These are phyloP conservation scores for Trilocha varians DNA, from an alignment of 2,888 invertebrate genomes.

Conservation along the genomic window DNA sequence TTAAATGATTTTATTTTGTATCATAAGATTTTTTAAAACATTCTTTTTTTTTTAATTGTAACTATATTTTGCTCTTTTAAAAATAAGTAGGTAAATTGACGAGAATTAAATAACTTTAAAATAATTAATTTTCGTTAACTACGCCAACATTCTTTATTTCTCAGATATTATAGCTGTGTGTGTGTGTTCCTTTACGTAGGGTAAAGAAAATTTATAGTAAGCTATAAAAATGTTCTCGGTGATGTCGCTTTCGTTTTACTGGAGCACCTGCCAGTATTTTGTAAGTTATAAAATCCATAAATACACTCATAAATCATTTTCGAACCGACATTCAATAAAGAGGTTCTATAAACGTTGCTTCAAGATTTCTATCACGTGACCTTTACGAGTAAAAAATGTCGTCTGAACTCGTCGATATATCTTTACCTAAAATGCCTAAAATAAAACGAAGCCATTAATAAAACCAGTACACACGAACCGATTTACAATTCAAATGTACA, in stretches of 20 bases:
- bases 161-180: no score
- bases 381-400: no score
- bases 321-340: background rate
- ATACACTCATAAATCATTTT: background rate
- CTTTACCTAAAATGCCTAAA: background rate
- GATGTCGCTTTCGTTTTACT: conserved; percentile 22
- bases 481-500: conserved; percentile 55
- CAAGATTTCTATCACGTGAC: background rate
- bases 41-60: no score
- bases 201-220: conserved; percentile 46
- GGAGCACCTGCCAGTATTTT: background rate
- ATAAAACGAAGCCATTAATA: background rate
- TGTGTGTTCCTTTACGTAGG: no score
- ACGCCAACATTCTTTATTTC: no score
- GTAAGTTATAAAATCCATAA: background rate
- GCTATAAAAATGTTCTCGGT: conserved; percentile 69
- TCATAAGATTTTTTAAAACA: no score
- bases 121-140: no score
- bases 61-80: no score
- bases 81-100: no score
- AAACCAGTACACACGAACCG: background rate
- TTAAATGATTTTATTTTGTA: no score
- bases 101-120: no score
- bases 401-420: background rate
- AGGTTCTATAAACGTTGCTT: background rate